Evolutionary conservation across 2,113 vertebrate genomes (phyloP).

Genomic region (Bombycilla garrulus): DNA sequence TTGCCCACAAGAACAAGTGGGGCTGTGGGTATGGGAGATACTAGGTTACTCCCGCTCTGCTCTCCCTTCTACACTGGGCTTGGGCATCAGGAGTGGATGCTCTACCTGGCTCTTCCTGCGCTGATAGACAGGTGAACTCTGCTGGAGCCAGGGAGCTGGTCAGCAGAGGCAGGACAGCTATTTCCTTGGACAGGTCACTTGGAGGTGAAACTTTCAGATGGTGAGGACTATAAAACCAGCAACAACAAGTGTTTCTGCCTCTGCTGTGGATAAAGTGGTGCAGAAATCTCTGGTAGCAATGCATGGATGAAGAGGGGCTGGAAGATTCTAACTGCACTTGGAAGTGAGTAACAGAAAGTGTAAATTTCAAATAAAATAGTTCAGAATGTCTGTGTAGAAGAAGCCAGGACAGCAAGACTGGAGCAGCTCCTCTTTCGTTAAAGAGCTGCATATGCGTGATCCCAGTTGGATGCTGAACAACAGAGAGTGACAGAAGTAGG

Average conservation of each 20-base stretch:
- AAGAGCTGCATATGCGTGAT: background rate
- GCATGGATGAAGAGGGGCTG: background rate
- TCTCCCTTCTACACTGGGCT: background rate
- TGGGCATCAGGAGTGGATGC: background rate
- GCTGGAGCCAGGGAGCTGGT: background rate
- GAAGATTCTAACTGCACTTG: background rate
- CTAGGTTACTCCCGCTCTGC: background rate
- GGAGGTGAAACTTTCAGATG: background rate
- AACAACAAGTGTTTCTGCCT: background rate
- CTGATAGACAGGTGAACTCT: background rate
- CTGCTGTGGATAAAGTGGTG: background rate
- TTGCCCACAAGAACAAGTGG: background rate
- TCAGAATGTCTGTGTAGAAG: background rate
- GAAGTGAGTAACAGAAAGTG: background rate
- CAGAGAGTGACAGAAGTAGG: background rate
- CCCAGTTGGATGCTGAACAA: background rate
- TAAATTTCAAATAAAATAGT: background rate
- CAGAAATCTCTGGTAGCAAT: background rate
- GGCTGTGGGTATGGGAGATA: background rate
- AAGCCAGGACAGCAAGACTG: background rate
- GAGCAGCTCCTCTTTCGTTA: background rate
- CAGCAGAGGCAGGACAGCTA: background rate
- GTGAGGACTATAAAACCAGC: background rate
- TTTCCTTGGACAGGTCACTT: background rate
- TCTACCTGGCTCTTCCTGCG: background rate